Conservation (phyloP, 2,113 vertebrate genomes). For the Alethe diademata region DNA sequence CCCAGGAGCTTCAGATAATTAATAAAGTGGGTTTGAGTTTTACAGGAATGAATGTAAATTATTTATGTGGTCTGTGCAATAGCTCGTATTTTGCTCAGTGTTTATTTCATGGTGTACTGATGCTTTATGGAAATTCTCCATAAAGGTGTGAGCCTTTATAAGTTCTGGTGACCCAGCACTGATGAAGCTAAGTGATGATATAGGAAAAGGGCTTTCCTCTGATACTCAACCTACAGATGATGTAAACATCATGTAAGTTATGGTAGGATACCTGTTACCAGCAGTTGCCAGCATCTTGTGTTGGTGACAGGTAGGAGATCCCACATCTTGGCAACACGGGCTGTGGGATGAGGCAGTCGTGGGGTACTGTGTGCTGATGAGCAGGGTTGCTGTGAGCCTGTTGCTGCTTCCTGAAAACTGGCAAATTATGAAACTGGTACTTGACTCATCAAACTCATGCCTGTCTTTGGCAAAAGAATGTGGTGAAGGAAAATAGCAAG, state of each 20-base stretch:
- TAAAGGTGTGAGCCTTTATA: background rate
- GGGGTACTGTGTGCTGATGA: background rate
- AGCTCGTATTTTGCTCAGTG: background rate
- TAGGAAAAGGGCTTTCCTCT: background rate
- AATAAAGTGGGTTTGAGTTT: background rate
- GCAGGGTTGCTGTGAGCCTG: background rate
- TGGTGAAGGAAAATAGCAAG: background rate
- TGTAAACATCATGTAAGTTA: fast-evolving
- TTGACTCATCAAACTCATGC: background rate
- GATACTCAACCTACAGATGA: background rate
- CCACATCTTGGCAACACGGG: fast-evolving
- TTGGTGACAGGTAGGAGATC: background rate
- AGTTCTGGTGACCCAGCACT: background rate
- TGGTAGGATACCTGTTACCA: background rate
- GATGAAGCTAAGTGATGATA: background rate
- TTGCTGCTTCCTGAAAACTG: background rate
- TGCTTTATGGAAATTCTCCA: background rate
- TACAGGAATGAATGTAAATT: background rate
- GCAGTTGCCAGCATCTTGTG: background rate
- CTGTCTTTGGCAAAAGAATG: background rate
- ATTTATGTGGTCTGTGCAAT: background rate
- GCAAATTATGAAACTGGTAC: background rate
- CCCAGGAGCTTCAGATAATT: background rate
- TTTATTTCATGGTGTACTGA: background rate
- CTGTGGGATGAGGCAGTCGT: fast-evolving